Evolutionary conservation across 2,888 invertebrate species (phyloP).

Genomic region (Lycaena phlaeas): DNA sequence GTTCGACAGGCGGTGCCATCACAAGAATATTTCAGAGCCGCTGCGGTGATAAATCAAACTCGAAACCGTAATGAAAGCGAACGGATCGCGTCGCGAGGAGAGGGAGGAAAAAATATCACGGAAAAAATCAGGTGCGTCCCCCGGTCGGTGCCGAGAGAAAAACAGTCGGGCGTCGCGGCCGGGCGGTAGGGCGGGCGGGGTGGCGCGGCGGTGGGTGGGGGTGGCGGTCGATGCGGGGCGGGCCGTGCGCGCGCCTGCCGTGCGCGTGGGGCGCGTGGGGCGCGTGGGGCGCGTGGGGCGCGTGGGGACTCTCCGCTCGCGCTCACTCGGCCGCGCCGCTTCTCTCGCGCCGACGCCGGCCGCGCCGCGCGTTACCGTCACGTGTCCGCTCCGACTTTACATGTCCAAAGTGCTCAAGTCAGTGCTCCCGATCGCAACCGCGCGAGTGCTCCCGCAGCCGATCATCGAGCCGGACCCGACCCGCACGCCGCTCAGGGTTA

Average conservation of each 20-base stretch:
- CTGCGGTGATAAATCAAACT: conserved; percentile 73
- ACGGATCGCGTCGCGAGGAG: conserved; percentile 72
- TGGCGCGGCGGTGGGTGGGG: conserved; percentile 40
- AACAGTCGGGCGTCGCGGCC: conserved; percentile 55
- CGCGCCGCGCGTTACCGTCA: conserved; percentile 53
- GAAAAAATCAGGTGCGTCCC: conserved; percentile 74
- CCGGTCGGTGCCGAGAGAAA: conserved; percentile 67
- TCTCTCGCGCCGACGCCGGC: conserved; percentile 60
- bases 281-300: conserved; percentile 44
- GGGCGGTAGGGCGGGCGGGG: conserved; percentile 53
- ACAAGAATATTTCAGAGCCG: conserved; percentile 67
- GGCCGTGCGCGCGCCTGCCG: conserved; percentile 51
- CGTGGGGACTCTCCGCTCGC: conserved; percentile 39
- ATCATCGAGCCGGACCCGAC: conserved; percentile 60
- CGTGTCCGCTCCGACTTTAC: conserved; percentile 55
- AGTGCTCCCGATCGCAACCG: conserved; percentile 66
- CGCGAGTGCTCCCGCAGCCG: conserved; percentile 64
- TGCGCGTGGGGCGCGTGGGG: conserved; percentile 39
- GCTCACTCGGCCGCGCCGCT: conserved; percentile 60
- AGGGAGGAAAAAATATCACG: conserved; percentile 72
- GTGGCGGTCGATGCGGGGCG: conserved; percentile 57
- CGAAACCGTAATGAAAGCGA: conserved; percentile 74
- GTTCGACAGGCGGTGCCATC: conserved; percentile 63
- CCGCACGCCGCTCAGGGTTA: conserved; percentile 66
- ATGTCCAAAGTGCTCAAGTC: conserved; percentile 69